Base-by-base conservation (phyloP, 1,140 invertebrate genomes). In the Leptopilina boulardi region DNA sequence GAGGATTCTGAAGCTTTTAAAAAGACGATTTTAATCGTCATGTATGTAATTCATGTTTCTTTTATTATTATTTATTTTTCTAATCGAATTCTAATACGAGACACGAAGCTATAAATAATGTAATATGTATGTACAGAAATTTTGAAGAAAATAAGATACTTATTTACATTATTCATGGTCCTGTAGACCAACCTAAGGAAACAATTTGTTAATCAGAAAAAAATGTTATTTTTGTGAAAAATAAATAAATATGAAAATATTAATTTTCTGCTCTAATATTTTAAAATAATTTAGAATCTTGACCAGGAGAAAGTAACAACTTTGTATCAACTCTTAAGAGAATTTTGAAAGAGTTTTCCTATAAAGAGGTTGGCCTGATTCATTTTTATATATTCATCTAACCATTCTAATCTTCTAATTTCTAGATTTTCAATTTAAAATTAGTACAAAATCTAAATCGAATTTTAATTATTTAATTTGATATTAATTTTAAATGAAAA, bases 81-180 rank as follows among this genome's bases (percentile, higher is more conserved):
- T 66, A 66, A 30, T 34, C 59, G 23, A 66, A 34, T 30, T 66
- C 59, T 66, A 38, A 30, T 38, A 54, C 66, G 13, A 13, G 66
- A 13, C 13, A 19, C 70, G 19, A 42, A 19, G 6, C 19, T 3
- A 42, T 19, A 42, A 30, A 51, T 76, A n/a, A n/a, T 38, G 34
- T 38, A 3, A 26, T 51, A 72, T 71, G 26, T 71, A 56, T 44
- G n/a, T n/a, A n/a, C n/a, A n/a, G n/a, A 76, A 71, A 71, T 72
- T 76, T 76, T 21, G 30, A 76, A 59, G 70, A 30, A 44, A 19
- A 34, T 38, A 74, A n/a, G 15, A 38, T 38, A 38, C 3, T 38
- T 54, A 56, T 76, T 70, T 75, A 75, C 70, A 66, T 66, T 66
- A 66, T 66, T n/a, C 26, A 13, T 54, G 51, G 51, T 21, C 2